Evolutionary conservation across 2,888 invertebrate genomes (phyloP).

Genomic region (Muschampia plurimacula): DNA sequence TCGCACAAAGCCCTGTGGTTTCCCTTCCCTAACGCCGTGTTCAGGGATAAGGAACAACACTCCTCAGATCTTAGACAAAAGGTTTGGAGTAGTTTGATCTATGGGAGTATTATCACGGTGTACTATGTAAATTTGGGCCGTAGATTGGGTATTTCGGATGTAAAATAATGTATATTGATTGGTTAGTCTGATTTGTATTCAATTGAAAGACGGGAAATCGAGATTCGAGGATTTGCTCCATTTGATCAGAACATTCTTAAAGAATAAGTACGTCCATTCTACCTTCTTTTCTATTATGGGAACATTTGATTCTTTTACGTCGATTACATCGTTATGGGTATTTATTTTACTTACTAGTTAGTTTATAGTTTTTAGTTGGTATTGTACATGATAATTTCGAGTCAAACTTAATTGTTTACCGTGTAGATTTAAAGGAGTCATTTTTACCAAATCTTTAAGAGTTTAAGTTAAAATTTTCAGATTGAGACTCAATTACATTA

Average conservation of each 20-base stretch:
- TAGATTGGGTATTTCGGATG: constrained; percentile 31
- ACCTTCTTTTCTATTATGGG: background rate
- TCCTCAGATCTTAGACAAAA: constrained; percentile 79
- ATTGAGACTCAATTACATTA: background rate
- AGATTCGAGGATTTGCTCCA: background rate
- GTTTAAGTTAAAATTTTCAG: background rate
- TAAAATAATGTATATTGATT: constrained; percentile 24
- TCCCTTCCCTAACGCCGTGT: constrained; percentile 86
- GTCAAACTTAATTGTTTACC: constrained; percentile 5
- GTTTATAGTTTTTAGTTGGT: constrained; percentile 12
- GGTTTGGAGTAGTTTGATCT: constrained; percentile 62
- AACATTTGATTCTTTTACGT: background rate
- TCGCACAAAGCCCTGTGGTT: constrained; percentile 86
- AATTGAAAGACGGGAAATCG: background rate
- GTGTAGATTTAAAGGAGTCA: constrained; percentile 43
- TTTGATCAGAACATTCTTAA: background rate
- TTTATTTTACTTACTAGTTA: background rate
- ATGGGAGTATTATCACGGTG: constrained; percentile 25
- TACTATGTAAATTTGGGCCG: constrained; percentile 31
- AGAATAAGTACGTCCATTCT: background rate
- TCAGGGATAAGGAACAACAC: constrained; percentile 82
- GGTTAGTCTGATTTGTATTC: background rate
- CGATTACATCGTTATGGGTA: background rate
- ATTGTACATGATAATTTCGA: constrained; percentile 8
- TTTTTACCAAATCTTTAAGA: constrained; percentile 43